A percentile compares a stretch with the other conserved stretches of the same genome.
Conservation (phyloP, 1,140 invertebrate genomes). For the Drosophila kikkawai region DNA sequence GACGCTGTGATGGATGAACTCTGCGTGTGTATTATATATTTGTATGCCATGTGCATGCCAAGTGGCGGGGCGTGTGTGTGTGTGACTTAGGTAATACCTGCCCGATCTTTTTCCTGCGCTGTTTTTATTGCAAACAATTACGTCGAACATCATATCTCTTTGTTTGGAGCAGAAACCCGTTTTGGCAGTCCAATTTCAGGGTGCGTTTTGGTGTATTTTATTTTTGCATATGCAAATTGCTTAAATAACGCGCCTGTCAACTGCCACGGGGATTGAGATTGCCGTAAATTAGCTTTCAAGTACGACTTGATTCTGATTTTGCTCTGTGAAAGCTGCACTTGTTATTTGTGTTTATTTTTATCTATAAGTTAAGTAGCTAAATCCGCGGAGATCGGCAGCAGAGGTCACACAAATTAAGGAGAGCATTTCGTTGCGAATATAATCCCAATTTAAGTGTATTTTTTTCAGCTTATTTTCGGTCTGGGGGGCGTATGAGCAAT, state of each 20-base stretch:
- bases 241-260: constrained; percentile 53
- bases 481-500: constrained; percentile 65
- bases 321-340: constrained; percentile 27
- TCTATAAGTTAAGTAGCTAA: constrained; percentile 57
- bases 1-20: constrained; percentile 26
- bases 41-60: constrained; percentile 37
- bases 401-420: constrained; percentile 70
- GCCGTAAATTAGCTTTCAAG: constrained; percentile 74
- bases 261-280: constrained; percentile 39
- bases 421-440: constrained; percentile 29
- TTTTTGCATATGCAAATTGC: constrained; percentile 70
- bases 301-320: constrained; percentile 72
- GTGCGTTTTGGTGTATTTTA: constrained; percentile 40
- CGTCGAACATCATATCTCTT: constrained; percentile 19
- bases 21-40: constrained; percentile 3
- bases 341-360: constrained; percentile 31
- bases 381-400: constrained; percentile 37
- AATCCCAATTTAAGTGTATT: constrained; percentile 9
- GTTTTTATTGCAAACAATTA: constrained; percentile 26
- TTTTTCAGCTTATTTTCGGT: constrained; percentile 3
- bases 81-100: constrained; percentile 42
- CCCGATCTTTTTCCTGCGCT: constrained; percentile 14
- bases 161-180: constrained; percentile 42
- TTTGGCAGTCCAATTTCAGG: constrained; percentile 39
- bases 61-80: constrained; percentile 11